phyloP scores from a whole-genome alignment of 2,113 vertebrate genomes.

The Brienomyrus brachyistius region DNA sequence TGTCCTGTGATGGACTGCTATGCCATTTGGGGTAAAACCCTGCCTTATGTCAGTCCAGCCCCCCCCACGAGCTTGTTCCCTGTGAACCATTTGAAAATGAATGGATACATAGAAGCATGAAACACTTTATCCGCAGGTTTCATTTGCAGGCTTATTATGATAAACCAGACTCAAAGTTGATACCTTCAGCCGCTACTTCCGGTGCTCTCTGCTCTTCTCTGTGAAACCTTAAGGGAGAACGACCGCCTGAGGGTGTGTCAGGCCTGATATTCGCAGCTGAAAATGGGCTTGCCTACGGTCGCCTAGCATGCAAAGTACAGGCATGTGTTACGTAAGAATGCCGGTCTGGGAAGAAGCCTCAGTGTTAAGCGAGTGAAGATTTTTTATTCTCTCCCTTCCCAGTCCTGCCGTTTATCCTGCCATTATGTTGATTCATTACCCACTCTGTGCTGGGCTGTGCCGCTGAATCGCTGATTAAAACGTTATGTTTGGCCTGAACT shows the following conservation, averaged over 20 bases:
- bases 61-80: not conserved
- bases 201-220: not conserved
- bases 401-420: conserved; percentile 26
- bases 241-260: not conserved
- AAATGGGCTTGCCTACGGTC: not conserved
- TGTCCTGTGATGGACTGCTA: not conserved
- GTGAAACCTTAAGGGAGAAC: not conserved
- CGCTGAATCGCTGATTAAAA: conserved; percentile 28
- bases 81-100: not conserved
- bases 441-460: conserved; percentile 6
- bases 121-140: not conserved
- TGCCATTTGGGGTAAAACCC: not conserved
- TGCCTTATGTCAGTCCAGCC: not conserved
- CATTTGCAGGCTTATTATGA: not conserved
- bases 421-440: conserved; percentile 36
- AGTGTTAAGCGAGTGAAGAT: conserved; percentile 24
- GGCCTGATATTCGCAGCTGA: not conserved
- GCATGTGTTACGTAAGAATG: not conserved
- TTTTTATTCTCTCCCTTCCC: conserved; percentile 26
- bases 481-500: not conserved
- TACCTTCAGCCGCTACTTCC: not conserved
- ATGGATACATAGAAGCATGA: not conserved
- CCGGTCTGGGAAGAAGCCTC: conserved; percentile 11
- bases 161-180: not conserved
- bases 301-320: not conserved